A percentile compares a stretch with the other conserved stretches of the same genome.
Conservation (phyloP, 2,797 vertebrate species). For the Pelobates cultripes region DNA sequence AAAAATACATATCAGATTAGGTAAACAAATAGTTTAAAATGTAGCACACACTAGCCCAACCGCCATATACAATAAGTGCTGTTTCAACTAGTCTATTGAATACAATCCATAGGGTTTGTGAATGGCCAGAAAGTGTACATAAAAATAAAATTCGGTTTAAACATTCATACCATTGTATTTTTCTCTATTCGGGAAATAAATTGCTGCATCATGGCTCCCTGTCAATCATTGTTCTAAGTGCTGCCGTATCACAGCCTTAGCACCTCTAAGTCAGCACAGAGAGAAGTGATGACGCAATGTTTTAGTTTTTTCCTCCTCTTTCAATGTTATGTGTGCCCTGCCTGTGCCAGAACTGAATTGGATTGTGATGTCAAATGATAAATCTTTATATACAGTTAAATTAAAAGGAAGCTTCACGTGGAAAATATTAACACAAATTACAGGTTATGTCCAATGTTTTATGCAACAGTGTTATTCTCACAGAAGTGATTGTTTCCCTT, state of each 20-base stretch:
- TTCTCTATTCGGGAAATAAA: neutral
- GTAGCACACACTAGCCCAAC: constrained; percentile 56
- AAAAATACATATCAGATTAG: constrained; percentile 55
- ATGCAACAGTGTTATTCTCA: no score
- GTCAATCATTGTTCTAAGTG: neutral
- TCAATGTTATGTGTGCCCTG: no score
- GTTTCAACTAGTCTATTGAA: neutral
- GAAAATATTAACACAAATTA: no score
- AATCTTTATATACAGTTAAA: neutral
- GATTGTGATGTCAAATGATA: neutral
- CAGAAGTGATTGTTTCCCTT: no score
- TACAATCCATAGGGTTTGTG: no score
- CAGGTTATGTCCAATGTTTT: no score
- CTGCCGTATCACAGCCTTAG: no score
- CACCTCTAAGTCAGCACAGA: no score
- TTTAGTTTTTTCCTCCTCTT: no score
- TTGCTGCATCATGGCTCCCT: neutral
- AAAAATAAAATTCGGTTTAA: neutral
- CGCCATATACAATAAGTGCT: neutral
- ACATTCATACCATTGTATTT: neutral
- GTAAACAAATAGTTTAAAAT: constrained; percentile 53
- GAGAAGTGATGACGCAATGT: no score
- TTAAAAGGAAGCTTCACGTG: no score
- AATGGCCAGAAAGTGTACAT: neutral
- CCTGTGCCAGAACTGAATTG: no score